phyloP scores from a whole-genome alignment of 2,888 invertebrate species.

The Drosophila setosimentum region DNA sequence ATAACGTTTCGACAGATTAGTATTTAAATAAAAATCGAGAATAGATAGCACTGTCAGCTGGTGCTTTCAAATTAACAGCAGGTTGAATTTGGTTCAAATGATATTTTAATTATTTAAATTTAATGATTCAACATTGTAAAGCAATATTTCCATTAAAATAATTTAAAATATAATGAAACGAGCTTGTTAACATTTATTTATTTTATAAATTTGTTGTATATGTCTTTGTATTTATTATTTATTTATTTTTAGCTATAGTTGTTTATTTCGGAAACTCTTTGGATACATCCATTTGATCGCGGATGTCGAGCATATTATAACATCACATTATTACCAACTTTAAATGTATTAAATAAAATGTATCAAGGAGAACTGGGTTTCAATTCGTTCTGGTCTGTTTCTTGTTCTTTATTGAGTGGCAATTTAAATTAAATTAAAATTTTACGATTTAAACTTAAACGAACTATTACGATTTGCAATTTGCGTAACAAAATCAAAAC shows the following conservation, averaged over 20 bases:
- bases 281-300: neutral
- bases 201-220: conserved; percentile 20
- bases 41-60: neutral
- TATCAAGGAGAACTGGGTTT: neutral
- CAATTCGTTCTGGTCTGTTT: conserved; percentile 31
- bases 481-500: conserved; percentile 63
- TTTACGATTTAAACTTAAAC: conserved; percentile 36
- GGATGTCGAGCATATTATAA: neutral
- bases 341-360: conserved; percentile 1
- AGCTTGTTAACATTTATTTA: conserved; percentile 38
- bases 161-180: neutral
- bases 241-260: conserved; percentile 37
- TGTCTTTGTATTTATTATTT: conserved; percentile 21
- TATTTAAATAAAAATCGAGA: neutral
- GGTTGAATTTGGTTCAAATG: neutral
- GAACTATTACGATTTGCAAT: conserved; percentile 32
- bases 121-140: neutral
- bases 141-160: neutral
- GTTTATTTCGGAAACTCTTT: conserved; percentile 30
- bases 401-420: conserved; percentile 59
- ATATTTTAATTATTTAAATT: neutral
- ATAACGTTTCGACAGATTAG: neutral
- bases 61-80: neutral
- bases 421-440: conserved; percentile 42
- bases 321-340: conserved; percentile 5